phyloP scores from a whole-genome alignment of 2,113 vertebrate species.

The Todiramphus chloris region DNA sequence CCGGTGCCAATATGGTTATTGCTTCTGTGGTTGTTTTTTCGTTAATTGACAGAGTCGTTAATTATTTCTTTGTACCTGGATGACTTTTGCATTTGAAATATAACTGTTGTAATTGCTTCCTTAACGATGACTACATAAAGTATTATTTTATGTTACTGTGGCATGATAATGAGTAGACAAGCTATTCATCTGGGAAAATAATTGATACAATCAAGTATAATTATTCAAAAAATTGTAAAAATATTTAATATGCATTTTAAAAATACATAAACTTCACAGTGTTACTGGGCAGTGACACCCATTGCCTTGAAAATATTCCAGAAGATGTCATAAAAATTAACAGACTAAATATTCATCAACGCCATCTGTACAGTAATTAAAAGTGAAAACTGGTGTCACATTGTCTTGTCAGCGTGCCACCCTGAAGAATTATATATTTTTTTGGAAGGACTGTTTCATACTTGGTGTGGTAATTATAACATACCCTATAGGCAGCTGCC shows the following conservation, averaged over 20 bases:
- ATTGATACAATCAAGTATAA: constrained; percentile 40
- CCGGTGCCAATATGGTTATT: neutral
- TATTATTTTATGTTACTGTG: neutral
- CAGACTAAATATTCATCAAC: constrained; percentile 76
- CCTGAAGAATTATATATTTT: constrained; percentile 67
- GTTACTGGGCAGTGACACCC: constrained; percentile 55
- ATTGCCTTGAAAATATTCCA: constrained; percentile 67
- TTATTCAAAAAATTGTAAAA: constrained; percentile 42
- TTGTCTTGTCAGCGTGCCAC: constrained; percentile 75
- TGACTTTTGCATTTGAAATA: neutral
- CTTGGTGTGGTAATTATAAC: constrained; percentile 78
- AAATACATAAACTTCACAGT: constrained; percentile 44
- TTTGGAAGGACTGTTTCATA: constrained; percentile 67
- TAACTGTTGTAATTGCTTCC: neutral
- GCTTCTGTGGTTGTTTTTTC: neutral
- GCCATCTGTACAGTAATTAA: constrained; percentile 84
- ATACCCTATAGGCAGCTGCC: constrained; percentile 70
- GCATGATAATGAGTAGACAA: constrained; percentile 5
- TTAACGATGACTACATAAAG: neutral
- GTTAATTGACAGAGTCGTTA: neutral
- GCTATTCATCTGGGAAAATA: constrained; percentile 36
- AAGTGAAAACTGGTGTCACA: constrained; percentile 80
- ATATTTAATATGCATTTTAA: constrained; percentile 59
- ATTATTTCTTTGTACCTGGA: constrained; percentile 41
- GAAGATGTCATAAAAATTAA: constrained; percentile 77